Evolutionary conservation across 2,113 vertebrate species (phyloP).

Genomic region (Cricetomys ansorgei): DNA sequence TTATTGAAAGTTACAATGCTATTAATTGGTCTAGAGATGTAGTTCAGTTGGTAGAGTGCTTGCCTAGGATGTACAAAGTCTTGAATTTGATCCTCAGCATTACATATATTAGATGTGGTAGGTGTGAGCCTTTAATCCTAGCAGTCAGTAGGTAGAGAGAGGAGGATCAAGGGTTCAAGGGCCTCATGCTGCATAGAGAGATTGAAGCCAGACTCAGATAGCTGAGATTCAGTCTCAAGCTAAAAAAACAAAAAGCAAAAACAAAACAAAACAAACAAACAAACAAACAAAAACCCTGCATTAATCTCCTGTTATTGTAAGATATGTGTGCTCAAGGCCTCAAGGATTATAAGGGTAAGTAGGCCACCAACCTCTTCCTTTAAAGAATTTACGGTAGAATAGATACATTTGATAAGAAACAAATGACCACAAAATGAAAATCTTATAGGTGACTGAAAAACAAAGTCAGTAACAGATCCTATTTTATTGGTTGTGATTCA

Average conservation of each 20-base stretch:
- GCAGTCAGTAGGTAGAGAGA: neutral
- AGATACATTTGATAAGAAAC: neutral
- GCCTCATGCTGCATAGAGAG: neutral
- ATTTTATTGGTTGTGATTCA: neutral
- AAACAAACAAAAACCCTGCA: too few species aligned
- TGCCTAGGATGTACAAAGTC: neutral
- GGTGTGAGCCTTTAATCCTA: neutral
- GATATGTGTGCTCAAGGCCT: neutral
- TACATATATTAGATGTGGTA: neutral
- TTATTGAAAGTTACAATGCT: slow-evolving; percentile 39
- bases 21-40: neutral
- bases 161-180: neutral
- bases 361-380: neutral
- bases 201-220: neutral
- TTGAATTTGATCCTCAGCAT: neutral
- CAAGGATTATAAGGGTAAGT: neutral
- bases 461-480: neutral
- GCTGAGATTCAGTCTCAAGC: neutral
- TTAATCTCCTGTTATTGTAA: neutral
- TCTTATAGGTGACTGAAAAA: slow-evolving; percentile 19
- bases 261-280: too few species aligned
- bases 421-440: slow-evolving; percentile 24
- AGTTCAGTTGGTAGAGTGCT: neutral
- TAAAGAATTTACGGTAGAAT: neutral
- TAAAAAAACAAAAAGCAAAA: neutral